phyloP scores from a whole-genome alignment of 2,797 vertebrate genomes.

The Myiotriccus ornatus region DNA sequence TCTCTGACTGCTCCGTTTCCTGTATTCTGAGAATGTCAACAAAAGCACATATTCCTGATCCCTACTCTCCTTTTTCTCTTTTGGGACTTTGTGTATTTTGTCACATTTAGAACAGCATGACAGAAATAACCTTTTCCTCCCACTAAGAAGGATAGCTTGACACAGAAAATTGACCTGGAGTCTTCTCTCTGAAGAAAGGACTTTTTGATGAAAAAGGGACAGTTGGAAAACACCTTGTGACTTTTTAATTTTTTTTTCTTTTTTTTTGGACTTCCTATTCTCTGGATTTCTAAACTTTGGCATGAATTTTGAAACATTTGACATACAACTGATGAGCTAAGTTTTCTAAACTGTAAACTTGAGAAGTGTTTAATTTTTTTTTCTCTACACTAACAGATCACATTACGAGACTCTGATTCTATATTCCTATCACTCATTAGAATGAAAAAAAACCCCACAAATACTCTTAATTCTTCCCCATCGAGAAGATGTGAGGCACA shows the following conservation, averaged over 20 bases:
- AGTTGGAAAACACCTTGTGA: not conserved
- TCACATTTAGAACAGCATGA: constrained; percentile 49
- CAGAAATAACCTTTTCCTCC: constrained; percentile 64
- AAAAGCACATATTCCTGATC: not conserved
- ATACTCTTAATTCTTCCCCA: not conserved
- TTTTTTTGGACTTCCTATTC: not conserved
- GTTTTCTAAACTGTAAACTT: not conserved
- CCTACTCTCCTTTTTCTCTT: not conserved
- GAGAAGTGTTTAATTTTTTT: not conserved
- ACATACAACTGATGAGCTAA: not conserved
- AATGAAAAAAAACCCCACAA: not conserved
- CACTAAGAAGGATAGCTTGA: constrained; percentile 45
- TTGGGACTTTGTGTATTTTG: constrained; percentile 43
- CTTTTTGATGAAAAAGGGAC: not conserved
- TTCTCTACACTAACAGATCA: not conserved
- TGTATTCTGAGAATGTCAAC: not conserved
- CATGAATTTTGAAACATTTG: not conserved
- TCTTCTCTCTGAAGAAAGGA: not conserved
- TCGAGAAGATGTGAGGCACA: not conserved
- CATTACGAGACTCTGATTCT: not conserved
- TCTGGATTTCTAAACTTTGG: not conserved
- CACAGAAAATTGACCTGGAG: constrained; percentile 36
- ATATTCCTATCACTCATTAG: not conserved
- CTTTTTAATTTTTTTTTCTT: not conserved
- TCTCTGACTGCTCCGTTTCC: not conserved